Evolutionary conservation across 2,797 vertebrate genomes (phyloP).

Genomic region (Tadarida brasiliensis): DNA sequence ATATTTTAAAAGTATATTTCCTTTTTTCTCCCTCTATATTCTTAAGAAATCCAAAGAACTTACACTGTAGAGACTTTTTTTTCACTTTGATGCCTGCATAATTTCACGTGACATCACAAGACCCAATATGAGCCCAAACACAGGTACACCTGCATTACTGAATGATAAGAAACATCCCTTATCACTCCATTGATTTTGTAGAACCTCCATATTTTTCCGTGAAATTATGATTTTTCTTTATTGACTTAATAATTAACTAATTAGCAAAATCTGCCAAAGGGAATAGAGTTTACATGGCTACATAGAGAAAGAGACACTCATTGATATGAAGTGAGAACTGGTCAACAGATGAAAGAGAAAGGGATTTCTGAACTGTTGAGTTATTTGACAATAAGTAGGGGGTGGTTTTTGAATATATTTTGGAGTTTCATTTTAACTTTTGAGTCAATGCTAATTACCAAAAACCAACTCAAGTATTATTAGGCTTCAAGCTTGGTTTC

Average conservation of each 20-base stretch:
- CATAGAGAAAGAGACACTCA: background rate
- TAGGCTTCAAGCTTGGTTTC: slow-evolving; percentile 9
- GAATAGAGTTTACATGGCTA: background rate
- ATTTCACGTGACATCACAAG: background rate
- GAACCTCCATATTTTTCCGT: background rate
- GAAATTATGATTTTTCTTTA: slow-evolving; percentile 8
- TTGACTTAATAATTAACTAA: background rate
- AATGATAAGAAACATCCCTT: background rate
- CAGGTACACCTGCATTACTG: background rate
- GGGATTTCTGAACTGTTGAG: background rate
- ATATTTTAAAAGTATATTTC: too few relatives aligned
- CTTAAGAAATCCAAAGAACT: slow-evolving; percentile 5
- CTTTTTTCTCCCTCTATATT: background rate
- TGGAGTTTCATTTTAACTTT: slow-evolving; percentile 25
- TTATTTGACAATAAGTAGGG: background rate
- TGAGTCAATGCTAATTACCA: background rate
- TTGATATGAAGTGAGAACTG: background rate
- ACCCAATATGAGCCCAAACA: background rate
- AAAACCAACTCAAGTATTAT: slow-evolving; percentile 32
- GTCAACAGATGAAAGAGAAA: background rate
- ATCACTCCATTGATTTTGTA: background rate
- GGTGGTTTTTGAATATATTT: background rate
- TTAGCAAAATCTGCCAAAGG: background rate
- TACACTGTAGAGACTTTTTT: background rate
- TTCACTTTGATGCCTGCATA: background rate